Percentiles rank a stretch among this genome's conserved stretches.
phyloP scores from a whole-genome alignment of 2,797 vertebrate species.

The Paguma larvata region DNA sequence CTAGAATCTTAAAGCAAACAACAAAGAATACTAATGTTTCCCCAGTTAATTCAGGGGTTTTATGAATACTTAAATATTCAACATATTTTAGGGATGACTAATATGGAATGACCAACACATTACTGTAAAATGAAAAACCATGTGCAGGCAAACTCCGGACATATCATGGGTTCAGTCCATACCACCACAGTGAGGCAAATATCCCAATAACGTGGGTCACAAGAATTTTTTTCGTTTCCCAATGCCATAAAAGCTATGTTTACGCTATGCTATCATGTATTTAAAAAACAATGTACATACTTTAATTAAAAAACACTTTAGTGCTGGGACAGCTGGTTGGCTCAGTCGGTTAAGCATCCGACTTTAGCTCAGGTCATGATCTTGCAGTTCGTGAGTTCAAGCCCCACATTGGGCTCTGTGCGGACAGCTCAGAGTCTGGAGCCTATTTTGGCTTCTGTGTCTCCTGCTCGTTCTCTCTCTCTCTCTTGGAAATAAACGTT shows the following conservation, averaged over 20 bases:
- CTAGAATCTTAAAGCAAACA: background rate
- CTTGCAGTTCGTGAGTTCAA: too few relatives aligned
- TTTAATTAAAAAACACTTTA: background rate
- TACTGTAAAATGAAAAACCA: background rate
- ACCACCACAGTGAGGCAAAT: background rate
- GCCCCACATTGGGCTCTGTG: too few relatives aligned
- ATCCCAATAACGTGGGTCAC: background rate
- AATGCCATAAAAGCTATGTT: background rate
- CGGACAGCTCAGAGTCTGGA: too few relatives aligned
- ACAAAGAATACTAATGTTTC: background rate
- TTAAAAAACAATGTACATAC: background rate
- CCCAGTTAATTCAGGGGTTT: slow-evolving; percentile 13
- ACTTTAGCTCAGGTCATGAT: too few relatives aligned
- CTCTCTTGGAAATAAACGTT: too few relatives aligned
- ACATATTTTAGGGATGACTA: background rate
- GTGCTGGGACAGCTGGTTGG: background rate
- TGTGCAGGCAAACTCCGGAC: background rate
- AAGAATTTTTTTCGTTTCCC: background rate
- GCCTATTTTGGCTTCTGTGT: too few relatives aligned
- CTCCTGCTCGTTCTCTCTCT: too few relatives aligned
- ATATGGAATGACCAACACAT: background rate
- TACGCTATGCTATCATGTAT: background rate
- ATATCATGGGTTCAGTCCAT: accelerated
- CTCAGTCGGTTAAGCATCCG: too few relatives aligned
- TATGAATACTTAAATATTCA: background rate